Conservation (phyloP, 2,113 vertebrate genomes). For the Gadus macrocephalus region DNA sequence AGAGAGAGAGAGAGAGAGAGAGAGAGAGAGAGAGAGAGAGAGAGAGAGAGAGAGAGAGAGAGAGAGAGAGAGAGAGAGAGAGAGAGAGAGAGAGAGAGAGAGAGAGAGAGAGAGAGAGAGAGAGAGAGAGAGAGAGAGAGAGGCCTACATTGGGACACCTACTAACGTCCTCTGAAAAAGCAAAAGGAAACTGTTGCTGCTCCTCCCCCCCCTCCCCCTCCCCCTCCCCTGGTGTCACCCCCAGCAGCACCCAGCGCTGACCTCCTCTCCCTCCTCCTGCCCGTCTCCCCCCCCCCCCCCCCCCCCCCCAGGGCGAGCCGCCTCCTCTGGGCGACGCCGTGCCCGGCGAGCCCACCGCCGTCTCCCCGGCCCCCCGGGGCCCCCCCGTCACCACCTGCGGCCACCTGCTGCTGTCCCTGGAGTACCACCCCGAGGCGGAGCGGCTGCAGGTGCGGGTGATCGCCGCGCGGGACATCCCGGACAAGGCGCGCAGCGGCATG, state of each 20-base stretch:
- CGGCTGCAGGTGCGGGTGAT: conserved; percentile 82
- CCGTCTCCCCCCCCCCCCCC: conserved; percentile 1
- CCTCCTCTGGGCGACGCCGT: conserved; percentile 30
- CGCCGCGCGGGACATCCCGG: conserved; percentile 81
- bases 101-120: too few species aligned
- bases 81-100: too few species aligned
- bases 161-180: too few species aligned
- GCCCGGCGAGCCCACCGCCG: conserved; percentile 30
- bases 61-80: too few species aligned
- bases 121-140: too few species aligned
- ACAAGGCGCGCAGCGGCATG: conserved; percentile 87
- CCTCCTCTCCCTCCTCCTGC: too few species aligned
- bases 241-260: too few species aligned
- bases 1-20: not conserved
- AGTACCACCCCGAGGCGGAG: conserved; percentile 74
- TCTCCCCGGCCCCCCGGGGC: conserved; percentile 19
- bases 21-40: not conserved
- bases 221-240: too few species aligned
- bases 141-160: too few species aligned
- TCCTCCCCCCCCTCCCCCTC: too few species aligned
- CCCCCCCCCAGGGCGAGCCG: conserved; percentile 65
- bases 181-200: too few species aligned
- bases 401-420: conserved; percentile 80
- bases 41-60: not conserved
- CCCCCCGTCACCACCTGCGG: conserved; percentile 86